Evolutionary conservation across 2,797 vertebrate species (phyloP).

Genomic region (Prionace glauca): DNA sequence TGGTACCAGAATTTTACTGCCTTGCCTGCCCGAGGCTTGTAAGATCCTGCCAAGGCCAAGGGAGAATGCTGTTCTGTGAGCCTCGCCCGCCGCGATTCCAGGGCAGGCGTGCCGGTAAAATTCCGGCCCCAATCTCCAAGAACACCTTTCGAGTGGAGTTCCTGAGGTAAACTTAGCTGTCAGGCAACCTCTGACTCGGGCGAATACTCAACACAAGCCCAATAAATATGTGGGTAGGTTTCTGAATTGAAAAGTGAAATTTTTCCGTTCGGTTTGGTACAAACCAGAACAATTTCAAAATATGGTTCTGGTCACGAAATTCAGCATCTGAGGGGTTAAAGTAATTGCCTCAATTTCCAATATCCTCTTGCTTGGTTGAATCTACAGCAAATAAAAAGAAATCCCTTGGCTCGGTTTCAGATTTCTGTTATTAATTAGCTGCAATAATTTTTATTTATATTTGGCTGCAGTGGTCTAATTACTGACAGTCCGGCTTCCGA

Average conservation of each 20-base stretch:
- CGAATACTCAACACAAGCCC: neutral
- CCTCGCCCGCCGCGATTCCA: no score
- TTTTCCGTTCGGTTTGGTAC: neutral
- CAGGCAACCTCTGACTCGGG: neutral
- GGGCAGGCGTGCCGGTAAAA: no score
- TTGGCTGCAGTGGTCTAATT: neutral
- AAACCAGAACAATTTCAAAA: neutral
- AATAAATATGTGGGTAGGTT: neutral
- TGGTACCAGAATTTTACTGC: no score
- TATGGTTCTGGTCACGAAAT: neutral
- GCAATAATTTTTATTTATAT: constrained; percentile 9
- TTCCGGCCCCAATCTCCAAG: neutral
- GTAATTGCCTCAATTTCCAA: neutral
- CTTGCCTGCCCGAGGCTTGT: no score
- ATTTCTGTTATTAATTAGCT: constrained; percentile 30
- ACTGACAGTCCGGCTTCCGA: constrained; percentile 31
- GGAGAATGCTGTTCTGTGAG: no score
- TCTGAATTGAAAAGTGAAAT: neutral
- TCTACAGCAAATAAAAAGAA: constrained; percentile 4
- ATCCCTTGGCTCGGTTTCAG: neutral
- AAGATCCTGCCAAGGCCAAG: no score
- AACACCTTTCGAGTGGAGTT: neutral
- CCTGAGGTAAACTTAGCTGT: neutral
- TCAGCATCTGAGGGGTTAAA: neutral
- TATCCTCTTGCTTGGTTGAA: neutral